These are phyloP conservation scores for Cantharis lateralis DNA, from an alignment of 2,888 invertebrate genomes.

Conservation along the genomic window DNA sequence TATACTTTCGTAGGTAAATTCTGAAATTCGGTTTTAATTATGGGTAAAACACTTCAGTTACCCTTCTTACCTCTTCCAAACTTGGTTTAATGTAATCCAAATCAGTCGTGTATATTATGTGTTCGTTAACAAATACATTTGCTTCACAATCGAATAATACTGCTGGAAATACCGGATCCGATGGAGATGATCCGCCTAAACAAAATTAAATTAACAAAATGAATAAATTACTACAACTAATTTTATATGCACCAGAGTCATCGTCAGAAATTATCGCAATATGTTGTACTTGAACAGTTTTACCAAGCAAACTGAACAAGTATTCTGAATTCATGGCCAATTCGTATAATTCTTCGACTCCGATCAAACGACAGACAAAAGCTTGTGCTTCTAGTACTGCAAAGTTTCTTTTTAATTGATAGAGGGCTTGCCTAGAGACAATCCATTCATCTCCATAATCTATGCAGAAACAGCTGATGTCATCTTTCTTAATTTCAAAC, in stretches of 20 bases:
- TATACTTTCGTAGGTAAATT: slow-evolving; percentile 49
- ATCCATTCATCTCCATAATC: slow-evolving; percentile 75
- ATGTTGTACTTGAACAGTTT: slow-evolving; percentile 53
- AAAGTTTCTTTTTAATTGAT: slow-evolving; percentile 67
- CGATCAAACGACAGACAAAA: slow-evolving; percentile 70
- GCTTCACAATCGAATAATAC: slow-evolving; percentile 47
- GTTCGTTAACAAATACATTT: slow-evolving; percentile 43
- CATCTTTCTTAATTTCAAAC: slow-evolving; percentile 40
- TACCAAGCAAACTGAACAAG: slow-evolving; percentile 59
- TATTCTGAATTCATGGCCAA: slow-evolving; percentile 43
- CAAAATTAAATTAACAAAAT: neutral
- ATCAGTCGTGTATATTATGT: slow-evolving; percentile 44
- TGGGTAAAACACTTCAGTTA: neutral
- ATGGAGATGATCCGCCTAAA: slow-evolving; percentile 12
- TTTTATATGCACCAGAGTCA: slow-evolving; percentile 48
- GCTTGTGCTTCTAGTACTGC: slow-evolving; percentile 73
- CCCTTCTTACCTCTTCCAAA: slow-evolving; percentile 39
- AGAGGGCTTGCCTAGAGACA: slow-evolving; percentile 61
- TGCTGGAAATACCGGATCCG: slow-evolving; percentile 43
- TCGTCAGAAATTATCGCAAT: slow-evolving; percentile 52
- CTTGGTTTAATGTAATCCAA: slow-evolving; percentile 47
- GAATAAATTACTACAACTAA: neutral
- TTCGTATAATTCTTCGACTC: slow-evolving; percentile 67
- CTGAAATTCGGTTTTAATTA: slow-evolving; percentile 32
- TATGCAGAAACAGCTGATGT: slow-evolving; percentile 66